These are phyloP conservation scores for Sebastolobus altivelis DNA, from an alignment of 2,797 vertebrate species.

Conservation along the genomic window DNA sequence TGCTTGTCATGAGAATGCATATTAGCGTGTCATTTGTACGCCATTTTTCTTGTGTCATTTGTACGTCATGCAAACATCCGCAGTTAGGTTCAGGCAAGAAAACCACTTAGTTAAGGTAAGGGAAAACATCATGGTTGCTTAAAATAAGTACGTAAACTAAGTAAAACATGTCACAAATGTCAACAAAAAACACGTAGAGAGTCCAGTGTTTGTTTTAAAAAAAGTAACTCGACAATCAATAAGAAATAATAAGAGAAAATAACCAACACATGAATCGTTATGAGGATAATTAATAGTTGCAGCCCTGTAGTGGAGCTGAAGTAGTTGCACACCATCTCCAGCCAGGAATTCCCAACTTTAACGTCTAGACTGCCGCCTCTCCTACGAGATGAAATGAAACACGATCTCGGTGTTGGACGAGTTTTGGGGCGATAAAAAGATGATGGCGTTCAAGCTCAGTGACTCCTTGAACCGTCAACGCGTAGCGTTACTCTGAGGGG, in stretches of 20 bases:
- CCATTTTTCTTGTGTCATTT: too few species aligned
- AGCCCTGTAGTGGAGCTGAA: background rate
- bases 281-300: background rate
- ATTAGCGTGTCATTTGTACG: too few species aligned
- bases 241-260: background rate
- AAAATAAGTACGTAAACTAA: too few species aligned
- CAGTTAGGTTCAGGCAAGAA: too few species aligned
- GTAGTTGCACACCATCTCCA: background rate
- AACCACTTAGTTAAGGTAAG: too few species aligned
- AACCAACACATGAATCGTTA: background rate
- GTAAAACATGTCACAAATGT: too few species aligned
- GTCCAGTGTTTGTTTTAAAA: background rate
- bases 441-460: conserved; percentile 16
- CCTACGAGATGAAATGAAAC: background rate
- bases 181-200: too few species aligned
- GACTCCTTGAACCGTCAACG: conserved; percentile 22
- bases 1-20: too few species aligned
- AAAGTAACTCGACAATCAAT: background rate
- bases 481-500: conserved; percentile 24
- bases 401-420: background rate
- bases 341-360: background rate
- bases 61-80: too few species aligned
- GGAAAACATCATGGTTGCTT: too few species aligned
- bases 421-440: conserved; percentile 19
- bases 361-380: background rate